Percentiles rank a stretch among this genome's conserved stretches.
phyloP scores from a whole-genome alignment of 2,888 invertebrate species.

The Sycophila texana region DNA sequence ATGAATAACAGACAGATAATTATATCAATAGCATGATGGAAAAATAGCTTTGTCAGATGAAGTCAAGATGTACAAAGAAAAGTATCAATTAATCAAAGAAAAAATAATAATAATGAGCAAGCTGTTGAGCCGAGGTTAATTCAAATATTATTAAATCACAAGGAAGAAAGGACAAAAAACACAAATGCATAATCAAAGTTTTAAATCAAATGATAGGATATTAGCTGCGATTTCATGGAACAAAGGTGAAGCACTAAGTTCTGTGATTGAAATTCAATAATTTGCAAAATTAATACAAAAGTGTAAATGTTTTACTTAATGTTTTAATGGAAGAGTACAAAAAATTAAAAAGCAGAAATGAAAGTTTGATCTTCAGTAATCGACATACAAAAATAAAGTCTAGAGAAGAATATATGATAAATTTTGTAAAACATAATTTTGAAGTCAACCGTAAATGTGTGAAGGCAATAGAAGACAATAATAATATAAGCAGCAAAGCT shows the following conservation, averaged over 20 bases:
- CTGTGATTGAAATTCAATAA: slow-evolving; percentile 71
- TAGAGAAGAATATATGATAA: too few relatives aligned
- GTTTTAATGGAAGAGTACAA: slow-evolving; percentile 57
- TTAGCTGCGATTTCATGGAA: slow-evolving; percentile 59
- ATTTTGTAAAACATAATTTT: too few relatives aligned
- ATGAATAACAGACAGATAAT: slow-evolving; percentile 77
- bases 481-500: too few relatives aligned
- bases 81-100: slow-evolving; percentile 60
- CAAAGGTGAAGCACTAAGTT: slow-evolving; percentile 68
- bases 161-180: slow-evolving; percentile 62
- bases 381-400: too few relatives aligned
- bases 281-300: slow-evolving; percentile 75
- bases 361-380: not conserved
- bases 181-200: slow-evolving; percentile 69
- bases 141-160: slow-evolving; percentile 63
- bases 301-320: slow-evolving; percentile 65
- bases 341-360: slow-evolving; percentile 48
- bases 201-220: slow-evolving; percentile 65
- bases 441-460: too few relatives aligned
- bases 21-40: slow-evolving; percentile 78
- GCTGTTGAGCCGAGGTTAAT: slow-evolving; percentile 61
- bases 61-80: slow-evolving; percentile 60
- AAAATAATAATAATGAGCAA: slow-evolving; percentile 62
- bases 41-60: slow-evolving; percentile 77
- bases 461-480: too few relatives aligned